Percentiles rank a stretch among this genome's conserved stretches.
These are phyloP conservation scores for Panorpa germanica DNA, from an alignment of 2,888 invertebrate species.

Conservation along the genomic window DNA sequence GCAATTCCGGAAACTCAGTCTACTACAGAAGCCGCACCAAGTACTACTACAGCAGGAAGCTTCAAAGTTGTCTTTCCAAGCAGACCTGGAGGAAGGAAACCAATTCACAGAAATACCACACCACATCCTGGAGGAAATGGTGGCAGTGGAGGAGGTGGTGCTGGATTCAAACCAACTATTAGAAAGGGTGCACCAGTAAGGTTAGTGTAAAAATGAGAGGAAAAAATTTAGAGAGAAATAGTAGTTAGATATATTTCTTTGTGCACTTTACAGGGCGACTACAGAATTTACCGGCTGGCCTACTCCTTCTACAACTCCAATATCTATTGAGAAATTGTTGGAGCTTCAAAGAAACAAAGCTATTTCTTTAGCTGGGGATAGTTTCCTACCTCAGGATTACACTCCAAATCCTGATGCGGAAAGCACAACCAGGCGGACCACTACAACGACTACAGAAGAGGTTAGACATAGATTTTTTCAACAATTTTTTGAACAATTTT, in stretches of 20 bases:
- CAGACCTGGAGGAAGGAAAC: conserved; percentile 44
- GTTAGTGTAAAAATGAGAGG: conserved; percentile 22
- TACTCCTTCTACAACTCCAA: conserved; percentile 69
- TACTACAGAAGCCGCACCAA: conserved; percentile 26
- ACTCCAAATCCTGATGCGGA: conserved; percentile 23
- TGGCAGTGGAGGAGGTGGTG: conserved; percentile 26
- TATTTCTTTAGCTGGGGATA: conserved; percentile 31
- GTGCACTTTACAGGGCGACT: conserved; percentile 53
- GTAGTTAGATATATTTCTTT: not conserved
- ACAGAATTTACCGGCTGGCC: conserved; percentile 89
- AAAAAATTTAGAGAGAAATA: conserved; percentile 1
- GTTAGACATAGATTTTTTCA: too few relatives aligned
- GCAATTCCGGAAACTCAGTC: conserved; percentile 15
- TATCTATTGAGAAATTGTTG: conserved; percentile 63
- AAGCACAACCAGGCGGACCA: conserved; percentile 32
- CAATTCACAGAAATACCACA: conserved; percentile 35
- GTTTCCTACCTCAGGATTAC: conserved; percentile 20
- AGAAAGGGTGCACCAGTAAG: conserved; percentile 73
- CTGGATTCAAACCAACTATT: conserved; percentile 41
- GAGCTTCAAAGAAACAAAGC: conserved; percentile 45
- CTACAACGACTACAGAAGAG: conserved; percentile 33
- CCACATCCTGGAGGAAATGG: conserved; percentile 24
- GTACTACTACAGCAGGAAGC: conserved; percentile 23
- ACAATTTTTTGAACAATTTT: too few relatives aligned
- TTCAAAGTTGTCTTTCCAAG: conserved; percentile 65